Evolutionary conservation across 1,140 invertebrate species (phyloP).

Genomic region (roundworm (Caenorhabditis elegans)): WBcel235 BX284606.5:11444501-11445000

Average conservation of each 20-base stretch:
- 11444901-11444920: constrained; percentile 14
- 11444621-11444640: no score
- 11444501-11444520: constrained; percentile 1
- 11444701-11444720: constrained; percentile 20
- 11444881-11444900: constrained; percentile 22
- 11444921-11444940: not conserved
- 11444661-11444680: constrained; percentile 7
- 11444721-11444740: constrained; percentile 3
- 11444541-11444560: not conserved
- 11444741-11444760: no score
- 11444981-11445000: not conserved
- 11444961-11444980: constrained; percentile 15
- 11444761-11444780: no score
- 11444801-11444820: not conserved
- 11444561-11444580: not conserved
- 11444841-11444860: constrained; percentile 25
- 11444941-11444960: constrained; percentile 6
- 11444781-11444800: not conserved
- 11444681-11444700: not conserved
- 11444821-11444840: constrained; percentile 18
- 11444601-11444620: not conserved
- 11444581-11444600: constrained; percentile 23
- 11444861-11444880: constrained; percentile 3
- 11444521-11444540: not conserved
- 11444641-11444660: not conserved